Percentiles rank a stretch among this genome's conserved stretches.
Evolutionary conservation across 92 coral and sea anemone species (phyloP).

Genomic region (Bergia sp.): DNA sequence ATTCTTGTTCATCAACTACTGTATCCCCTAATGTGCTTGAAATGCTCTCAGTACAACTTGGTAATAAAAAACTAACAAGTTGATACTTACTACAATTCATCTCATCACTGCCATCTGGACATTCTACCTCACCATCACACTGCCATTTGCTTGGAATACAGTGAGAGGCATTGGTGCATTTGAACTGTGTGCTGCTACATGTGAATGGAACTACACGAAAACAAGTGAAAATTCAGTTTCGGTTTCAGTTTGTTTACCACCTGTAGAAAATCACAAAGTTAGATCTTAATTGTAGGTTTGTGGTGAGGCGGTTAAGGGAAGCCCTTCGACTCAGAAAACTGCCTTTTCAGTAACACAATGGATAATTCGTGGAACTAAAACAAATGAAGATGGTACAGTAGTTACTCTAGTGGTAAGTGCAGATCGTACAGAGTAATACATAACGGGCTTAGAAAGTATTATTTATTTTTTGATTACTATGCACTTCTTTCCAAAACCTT

Average conservation of each 20-base stretch:
- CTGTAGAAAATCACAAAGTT: neutral
- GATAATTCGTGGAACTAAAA: too few species aligned
- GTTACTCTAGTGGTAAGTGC: too few species aligned
- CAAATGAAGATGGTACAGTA: too few species aligned
- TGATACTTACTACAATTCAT: conserved; percentile 76
- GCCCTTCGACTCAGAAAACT: too few species aligned
- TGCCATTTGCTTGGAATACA: conserved; percentile 83
- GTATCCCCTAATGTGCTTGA: neutral
- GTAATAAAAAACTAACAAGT: neutral
- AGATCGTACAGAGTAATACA: too few species aligned
- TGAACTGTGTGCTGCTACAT: conserved; percentile 62
- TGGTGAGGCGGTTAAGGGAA: too few species aligned
- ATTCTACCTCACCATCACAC: conserved; percentile 87
- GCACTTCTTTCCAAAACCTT: too few species aligned
- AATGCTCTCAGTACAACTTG: neutral
- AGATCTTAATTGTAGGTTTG: neutral
- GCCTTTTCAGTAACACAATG: too few species aligned
- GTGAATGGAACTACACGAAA: conserved; percentile 45
- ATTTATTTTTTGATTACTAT: too few species aligned
- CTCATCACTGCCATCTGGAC: conserved; percentile 96
- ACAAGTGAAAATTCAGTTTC: neutral
- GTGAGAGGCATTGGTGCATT: conserved; percentile 61
- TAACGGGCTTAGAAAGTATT: too few species aligned
- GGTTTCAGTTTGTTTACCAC: too few species aligned
- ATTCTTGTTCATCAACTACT: neutral